Evolutionary conservation across 1,140 invertebrate species (phyloP).

Genomic region (Drosophila nikananu): DNA sequence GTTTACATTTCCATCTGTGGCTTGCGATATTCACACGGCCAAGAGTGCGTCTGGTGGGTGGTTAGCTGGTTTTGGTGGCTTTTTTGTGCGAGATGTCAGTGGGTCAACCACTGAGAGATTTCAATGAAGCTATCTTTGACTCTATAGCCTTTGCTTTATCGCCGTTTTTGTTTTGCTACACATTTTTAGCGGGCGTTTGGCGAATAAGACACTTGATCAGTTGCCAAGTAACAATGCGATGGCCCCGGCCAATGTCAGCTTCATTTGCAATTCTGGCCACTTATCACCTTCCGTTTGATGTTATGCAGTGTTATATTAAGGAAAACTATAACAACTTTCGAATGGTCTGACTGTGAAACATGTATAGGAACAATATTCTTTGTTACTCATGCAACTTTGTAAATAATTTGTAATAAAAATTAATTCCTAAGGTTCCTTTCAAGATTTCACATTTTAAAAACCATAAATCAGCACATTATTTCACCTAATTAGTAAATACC

Average conservation of each 20-base stretch:
- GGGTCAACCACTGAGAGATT: conserved; percentile 58
- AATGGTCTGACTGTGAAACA: not conserved
- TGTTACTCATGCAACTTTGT: not conserved
- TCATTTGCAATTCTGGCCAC: conserved; percentile 55
- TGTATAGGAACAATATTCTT: no score
- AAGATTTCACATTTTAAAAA: not conserved
- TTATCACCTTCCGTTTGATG: conserved; percentile 42
- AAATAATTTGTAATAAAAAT: not conserved
- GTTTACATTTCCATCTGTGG: conserved; percentile 43
- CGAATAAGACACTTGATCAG: conserved; percentile 49
- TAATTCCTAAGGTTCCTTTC: not conserved
- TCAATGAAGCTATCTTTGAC: conserved; percentile 40
- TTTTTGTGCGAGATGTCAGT: conserved; percentile 38
- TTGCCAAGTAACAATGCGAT: conserved; percentile 61
- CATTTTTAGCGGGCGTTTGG: conserved; percentile 49
- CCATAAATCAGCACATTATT: not conserved
- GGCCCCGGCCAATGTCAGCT: conserved; percentile 64
- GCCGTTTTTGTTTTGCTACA: conserved; percentile 72
- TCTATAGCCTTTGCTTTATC: conserved; percentile 13
- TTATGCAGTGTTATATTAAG: not conserved
- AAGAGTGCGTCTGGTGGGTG: conserved; percentile 5
- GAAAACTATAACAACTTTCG: conserved; percentile 24
- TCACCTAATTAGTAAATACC: not conserved
- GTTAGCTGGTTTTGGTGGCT: conserved; percentile 3
- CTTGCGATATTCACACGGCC: conserved; percentile 21